Conservation (phyloP, 2,113 vertebrate genomes). For the Melanotaenia duboulayi region DNA sequence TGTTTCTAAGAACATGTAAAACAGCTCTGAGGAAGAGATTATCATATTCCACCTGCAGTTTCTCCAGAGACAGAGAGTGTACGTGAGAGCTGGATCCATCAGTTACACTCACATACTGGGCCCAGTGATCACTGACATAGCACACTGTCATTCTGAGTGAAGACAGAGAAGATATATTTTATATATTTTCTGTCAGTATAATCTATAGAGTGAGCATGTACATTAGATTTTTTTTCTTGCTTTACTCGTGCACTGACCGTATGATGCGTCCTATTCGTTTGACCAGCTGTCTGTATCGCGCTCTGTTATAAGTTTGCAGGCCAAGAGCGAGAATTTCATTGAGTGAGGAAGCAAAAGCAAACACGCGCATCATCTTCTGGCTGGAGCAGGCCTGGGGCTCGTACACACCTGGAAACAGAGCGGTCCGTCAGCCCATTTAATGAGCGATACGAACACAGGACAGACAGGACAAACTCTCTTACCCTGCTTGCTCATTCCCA, state of each 20-base stretch:
- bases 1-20: slow-evolving; percentile 93
- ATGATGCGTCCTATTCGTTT: slow-evolving; percentile 96
- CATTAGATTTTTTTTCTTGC: background rate
- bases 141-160: slow-evolving; percentile 90
- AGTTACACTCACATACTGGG: slow-evolving; percentile 85
- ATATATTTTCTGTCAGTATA: background rate
- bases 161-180: background rate
- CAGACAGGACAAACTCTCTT: slow-evolving; percentile 39
- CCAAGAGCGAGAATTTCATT: slow-evolving; percentile 91
- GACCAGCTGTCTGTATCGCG: slow-evolving; percentile 94
- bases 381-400: slow-evolving; percentile 90
- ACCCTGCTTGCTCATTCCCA: slow-evolving; percentile 92
- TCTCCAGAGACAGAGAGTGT: slow-evolving; percentile 89
- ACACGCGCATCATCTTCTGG: slow-evolving; percentile 97
- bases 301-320: slow-evolving; percentile 94
- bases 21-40: slow-evolving; percentile 94
- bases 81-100: slow-evolving; percentile 65
- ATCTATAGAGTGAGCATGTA: background rate
- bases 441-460: slow-evolving; percentile 1
- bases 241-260: slow-evolving; percentile 78
- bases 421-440: background rate
- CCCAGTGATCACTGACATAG: slow-evolving; percentile 97
- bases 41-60: slow-evolving; percentile 95
- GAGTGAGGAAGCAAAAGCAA: slow-evolving; percentile 93
- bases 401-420: slow-evolving; percentile 84